Conservation (phyloP, 2,888 invertebrate species). For the Hypolimnas misippus region DNA sequence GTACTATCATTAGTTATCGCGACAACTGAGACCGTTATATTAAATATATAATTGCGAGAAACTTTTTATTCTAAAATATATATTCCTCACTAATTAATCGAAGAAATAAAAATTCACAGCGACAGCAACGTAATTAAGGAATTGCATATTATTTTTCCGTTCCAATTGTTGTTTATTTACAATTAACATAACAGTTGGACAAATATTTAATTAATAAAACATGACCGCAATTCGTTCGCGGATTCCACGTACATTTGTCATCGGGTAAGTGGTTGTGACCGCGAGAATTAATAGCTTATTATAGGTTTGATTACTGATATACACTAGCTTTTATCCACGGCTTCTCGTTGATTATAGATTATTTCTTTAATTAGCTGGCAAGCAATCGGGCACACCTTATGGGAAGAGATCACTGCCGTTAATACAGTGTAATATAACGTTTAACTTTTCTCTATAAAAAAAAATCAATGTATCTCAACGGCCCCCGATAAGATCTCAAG, state of each 20-base stretch:
- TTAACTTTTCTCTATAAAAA: too few relatives aligned
- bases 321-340: neutral
- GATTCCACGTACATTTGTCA: slow-evolving; percentile 25
- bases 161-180: slow-evolving; percentile 34
- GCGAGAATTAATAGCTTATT: slow-evolving; percentile 24
- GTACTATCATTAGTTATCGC: too few relatives aligned
- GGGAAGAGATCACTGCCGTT: too few relatives aligned
- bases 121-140: neutral
- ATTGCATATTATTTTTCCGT: slow-evolving; percentile 18
- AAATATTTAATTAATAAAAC: slow-evolving; percentile 36
- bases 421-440: too few relatives aligned
- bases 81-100: neutral
- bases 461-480: too few relatives aligned
- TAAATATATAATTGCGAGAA: neutral
- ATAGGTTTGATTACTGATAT: slow-evolving; percentile 8
- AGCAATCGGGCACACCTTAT: too few relatives aligned
- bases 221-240: slow-evolving; percentile 23
- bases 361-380: too few relatives aligned
- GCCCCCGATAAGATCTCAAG: too few relatives aligned
- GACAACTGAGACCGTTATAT: too few relatives aligned
- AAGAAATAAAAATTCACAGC: neutral
- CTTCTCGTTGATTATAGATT: too few relatives aligned
- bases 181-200: slow-evolving; percentile 30
- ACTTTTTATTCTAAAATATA: neutral
- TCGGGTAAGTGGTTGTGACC: slow-evolving; percentile 24